Evolutionary conservation across 2,113 vertebrate species (phyloP), one percentile per base, ranked within the genome.

Genomic region (Phaethornis superciliosus): DNA sequence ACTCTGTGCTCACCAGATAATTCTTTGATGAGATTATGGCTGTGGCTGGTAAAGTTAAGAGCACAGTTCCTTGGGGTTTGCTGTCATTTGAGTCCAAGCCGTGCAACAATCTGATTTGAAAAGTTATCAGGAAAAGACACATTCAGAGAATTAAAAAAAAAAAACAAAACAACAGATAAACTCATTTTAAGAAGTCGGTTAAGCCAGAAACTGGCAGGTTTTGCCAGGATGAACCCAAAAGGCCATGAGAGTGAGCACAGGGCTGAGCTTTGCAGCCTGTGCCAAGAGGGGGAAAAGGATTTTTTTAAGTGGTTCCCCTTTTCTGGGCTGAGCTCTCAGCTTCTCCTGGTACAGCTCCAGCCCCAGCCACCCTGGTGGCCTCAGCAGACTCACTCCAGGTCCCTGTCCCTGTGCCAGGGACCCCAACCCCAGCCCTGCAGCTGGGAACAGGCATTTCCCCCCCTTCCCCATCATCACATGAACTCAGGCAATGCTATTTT

Each of bases 291-390:
- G 33, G 19, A n/a, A 28, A n/a, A 33, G 42, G 81, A 2, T 37
- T 37, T 54, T 55, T 60, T 46, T 0, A 1, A 64, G 23, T 8
- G 26, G 52, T 9, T 56, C 20, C 51, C 5, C 33, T 47, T 52
- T 7, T 51, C 28, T 0, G 1, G 12, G 26, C 54, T 42, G 77
- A 75, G 49, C 40, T 83, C 71, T 51, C 2, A 0, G 24, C 40
- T 59, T 80, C 52, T 21, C 0, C 52, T 21, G 0, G 0, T 9
- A 5, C 3, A 8, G 21, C 54, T 85, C n/a, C 55, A 1, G 0
- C 14, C 11, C 46, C 35, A 7, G 28, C n/a, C 12, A 6, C 56
- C 0, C 0, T 1, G 2, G 37, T 56, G 56, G 67, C 54, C n/a
- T 12, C 21, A 2, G 9, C 2, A 5, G 15, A 7, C 35, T 18